Base-by-base conservation (phyloP, 2,888 invertebrate genomes). In the Drosophila paucipuncta region DNA sequence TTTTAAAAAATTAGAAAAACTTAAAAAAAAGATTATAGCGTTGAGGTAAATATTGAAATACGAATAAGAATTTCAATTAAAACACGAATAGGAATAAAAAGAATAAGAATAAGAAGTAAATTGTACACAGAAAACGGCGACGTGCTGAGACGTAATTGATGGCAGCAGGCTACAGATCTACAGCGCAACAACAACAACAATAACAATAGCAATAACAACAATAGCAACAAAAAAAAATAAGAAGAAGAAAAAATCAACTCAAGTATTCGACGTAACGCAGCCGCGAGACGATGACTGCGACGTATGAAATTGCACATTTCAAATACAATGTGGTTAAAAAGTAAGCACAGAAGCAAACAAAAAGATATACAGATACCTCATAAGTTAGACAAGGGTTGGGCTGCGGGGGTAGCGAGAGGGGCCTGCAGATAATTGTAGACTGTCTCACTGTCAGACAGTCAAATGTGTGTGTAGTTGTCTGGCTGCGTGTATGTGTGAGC, bases 281-380 rank as follows among this genome's bases (percentile, higher is more conserved):
- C 22, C 57, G 25, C 33, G 33, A 54, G n/a, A 28, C 55, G 18
- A 2, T 18, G 58, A 54, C 64, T 73, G 58, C 79, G 73, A 63
- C 73, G 74, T 90, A 83, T 88, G 66, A 87, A 89, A 88, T 91
- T 91, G 89, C 91, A 88, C 88, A 89, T 89, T 89, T 90, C 76
- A 80, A 85, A 89, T 84, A 91, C 91, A 89, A 87, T 88, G 88
- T 88, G 83, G 85, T 81, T 85, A 87, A 89, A 91, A 89, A 79
- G 90, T 91, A 89, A 81, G 73, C 75, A 66, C 76, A 72, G 76
- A 73, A 73, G 63, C 78, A 73, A 73, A 77, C 90, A 74, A 80
- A 70, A 73, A 75, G 73, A 81, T 74, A 80, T 58, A 86, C 50
- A 52, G 53, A 53, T 53, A 53, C 16, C 10, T 28, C 9, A 16